These are phyloP conservation scores for Myotis davidii DNA, from an alignment of 2,113 vertebrate species.

Conservation along the genomic window DNA sequence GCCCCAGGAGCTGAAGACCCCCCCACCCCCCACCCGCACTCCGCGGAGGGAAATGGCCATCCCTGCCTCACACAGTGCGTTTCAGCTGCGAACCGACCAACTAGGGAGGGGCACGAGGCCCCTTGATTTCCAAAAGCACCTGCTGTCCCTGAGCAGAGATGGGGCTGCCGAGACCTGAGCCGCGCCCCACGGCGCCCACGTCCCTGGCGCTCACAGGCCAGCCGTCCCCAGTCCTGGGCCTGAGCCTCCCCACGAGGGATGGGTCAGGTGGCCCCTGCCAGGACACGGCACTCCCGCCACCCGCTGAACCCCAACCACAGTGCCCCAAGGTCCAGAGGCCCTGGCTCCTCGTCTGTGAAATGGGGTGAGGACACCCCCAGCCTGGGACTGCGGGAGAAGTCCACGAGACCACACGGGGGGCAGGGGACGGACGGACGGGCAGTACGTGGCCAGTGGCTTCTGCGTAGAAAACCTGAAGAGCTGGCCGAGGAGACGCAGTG, in stretches of 20 bases:
- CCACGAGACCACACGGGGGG: rapidly evolving
- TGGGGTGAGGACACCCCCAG: rapidly evolving
- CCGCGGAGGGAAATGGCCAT: rapidly evolving
- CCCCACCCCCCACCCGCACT: too few relatives aligned
- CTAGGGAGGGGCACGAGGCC: rapidly evolving
- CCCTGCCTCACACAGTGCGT: too few relatives aligned
- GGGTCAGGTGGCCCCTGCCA: background rate
- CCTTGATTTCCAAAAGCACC: background rate
- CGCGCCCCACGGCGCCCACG: background rate
- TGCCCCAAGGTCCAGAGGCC: background rate
- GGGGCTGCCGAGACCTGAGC: background rate
- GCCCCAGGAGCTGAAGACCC: too few relatives aligned
- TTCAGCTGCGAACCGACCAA: rapidly evolving
- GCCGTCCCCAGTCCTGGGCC: background rate
- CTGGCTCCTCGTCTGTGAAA: background rate
- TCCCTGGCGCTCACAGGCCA: background rate
- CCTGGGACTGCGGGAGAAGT: rapidly evolving
- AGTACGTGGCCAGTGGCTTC: rapidly evolving
- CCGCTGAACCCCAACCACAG: rapidly evolving
- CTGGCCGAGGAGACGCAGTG: rapidly evolving
- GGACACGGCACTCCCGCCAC: background rate
- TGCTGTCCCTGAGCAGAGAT: background rate
- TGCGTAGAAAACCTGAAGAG: rapidly evolving
- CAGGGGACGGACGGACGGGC: rapidly evolving
- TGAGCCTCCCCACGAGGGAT: background rate